phyloP scores from a whole-genome alignment of 1,140 invertebrate genomes.

The Cyrtorhinus lividipennis region DNA sequence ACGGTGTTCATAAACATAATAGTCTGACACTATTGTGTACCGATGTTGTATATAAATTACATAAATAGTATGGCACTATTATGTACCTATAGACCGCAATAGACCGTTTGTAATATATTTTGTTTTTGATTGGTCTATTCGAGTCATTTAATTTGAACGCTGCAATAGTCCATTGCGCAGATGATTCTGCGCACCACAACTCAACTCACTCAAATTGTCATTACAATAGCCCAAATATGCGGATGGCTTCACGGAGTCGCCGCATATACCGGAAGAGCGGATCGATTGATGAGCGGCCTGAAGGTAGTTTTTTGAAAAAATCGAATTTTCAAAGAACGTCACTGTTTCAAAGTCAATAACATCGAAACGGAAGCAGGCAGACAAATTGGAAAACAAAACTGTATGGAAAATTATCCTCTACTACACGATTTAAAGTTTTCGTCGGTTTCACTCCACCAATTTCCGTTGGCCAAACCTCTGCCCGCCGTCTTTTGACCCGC shows the following conservation, averaged over 20 bases:
- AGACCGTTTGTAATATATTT: conserved; percentile 10
- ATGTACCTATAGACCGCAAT: conserved; percentile 21
- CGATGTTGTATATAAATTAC: conserved; percentile 23
- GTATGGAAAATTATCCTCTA: no score
- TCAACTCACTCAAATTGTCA: conserved; percentile 16
- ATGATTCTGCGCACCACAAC: conserved; percentile 18
- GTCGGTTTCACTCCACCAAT: no score
- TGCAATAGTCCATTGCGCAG: conserved; percentile 24
- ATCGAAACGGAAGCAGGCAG: no score
- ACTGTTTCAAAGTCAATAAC: no score
- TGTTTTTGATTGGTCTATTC: conserved; percentile 17
- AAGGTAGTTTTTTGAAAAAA: conserved; percentile 11
- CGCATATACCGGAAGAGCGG: conserved; percentile 14
- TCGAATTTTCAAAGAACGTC: no score
- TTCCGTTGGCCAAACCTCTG: no score
- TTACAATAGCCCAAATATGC: conserved; percentile 25
- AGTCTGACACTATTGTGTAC: conserved; percentile 23
- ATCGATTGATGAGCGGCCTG: background rate
- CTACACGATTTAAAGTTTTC: no score
- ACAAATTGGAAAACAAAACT: no score
- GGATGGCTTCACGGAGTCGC: background rate
- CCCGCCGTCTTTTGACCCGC: conserved; percentile 3
- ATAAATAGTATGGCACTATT: conserved; percentile 27
- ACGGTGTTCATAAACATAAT: conserved; percentile 17
- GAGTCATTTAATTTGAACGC: conserved; percentile 17